Evolutionary conservation across 2,113 vertebrate species (phyloP), one percentile per base, ranked within the genome.

Genomic region (Gymnocephalus cernua): DNA sequence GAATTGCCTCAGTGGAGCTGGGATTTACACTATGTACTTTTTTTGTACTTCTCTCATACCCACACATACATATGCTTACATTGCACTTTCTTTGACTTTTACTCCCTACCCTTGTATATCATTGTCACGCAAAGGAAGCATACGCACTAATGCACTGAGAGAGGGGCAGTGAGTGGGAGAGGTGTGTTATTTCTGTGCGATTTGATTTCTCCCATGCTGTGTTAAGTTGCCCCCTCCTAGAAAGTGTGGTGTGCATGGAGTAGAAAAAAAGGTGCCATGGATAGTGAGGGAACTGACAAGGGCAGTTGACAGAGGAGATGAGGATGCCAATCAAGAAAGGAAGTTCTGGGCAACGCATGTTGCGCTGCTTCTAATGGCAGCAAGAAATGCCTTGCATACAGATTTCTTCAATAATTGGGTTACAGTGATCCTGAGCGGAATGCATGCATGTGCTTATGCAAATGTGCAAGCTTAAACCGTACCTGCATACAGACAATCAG

Each of bases 361-460:
- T 73, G 18, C 3, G 27, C 81, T 76, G 71, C 74, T 83, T 78
- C 65, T 80, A 85, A 86, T 85, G 74, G 74, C 77, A 70, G 38
- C 6, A 4, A 27, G 47, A 61, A 81, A 82, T 2, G 29, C 50
- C 77, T 41, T 29, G 87, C 78, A 90, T 92, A 74, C 87, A 91
- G 74, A 92, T 90, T 85, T 27, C 32, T 74, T 82, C 62, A 72
- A 58, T 92, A 90, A 93, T 89, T 90, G 85, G 86, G 84, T 82
- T 72, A 92, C 56, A 63, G 84, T 67, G n/a, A 88, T 91, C 62
- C 84, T 69, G 69, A 89, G 78, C 38, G 51, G 88, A 89, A 85
- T 82, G 78, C 73, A 59, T 86, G 81, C 82, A 88, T 84, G 83
- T 70, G 62, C 77, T 88, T 87, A 92, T 91, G 88, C 82, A 88